Evolutionary conservation across 1,140 invertebrate species (phyloP), one percentile per base, ranked within the genome.

Genomic region (Heliothis subflexa): DNA sequence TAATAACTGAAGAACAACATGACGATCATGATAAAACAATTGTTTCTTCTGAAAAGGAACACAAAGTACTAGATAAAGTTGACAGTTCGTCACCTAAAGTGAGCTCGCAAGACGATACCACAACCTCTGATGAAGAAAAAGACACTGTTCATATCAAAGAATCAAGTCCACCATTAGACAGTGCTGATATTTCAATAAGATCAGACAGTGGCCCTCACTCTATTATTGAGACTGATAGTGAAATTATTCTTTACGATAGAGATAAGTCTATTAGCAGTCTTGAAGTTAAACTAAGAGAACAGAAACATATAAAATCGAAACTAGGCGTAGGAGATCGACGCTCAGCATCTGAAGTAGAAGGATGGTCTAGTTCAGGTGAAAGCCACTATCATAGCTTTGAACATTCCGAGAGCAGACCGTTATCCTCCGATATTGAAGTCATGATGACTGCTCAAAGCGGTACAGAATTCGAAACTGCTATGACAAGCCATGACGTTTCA

Each of bases 371-470:
- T 94, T 98, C 98, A n/a, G 96, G 97, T 61, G 98, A 98, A 84
- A 98, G 98, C 90, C 97, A 97, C 84, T 98, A 98, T 90, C 97
- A 98, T 78, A 98, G 98, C 72, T 98, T 97, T 91, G 98, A 98
- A 85, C 97, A 97, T 86, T 96, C 97, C 47, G 96, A 97, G 76
- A 97, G 98, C 92, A 95, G 98, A 86, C 98, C 98, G 0, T 96
- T 97, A 75, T 98, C 98, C 2, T 98, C 98, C 0, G 98, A 98
- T 91, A 93, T 98, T n/a, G 98, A 98, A 86, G 96, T 96, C 7
- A 90, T 97, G 85, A 89, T 96, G 87, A 94, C 96, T 77, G 95
- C 96, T 72, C 88, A 96, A 90, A 95, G 97, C 83, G 96, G 96
- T 3, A 98, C 98, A 3, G 98, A 99, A 87, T 99, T 98, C 90